Evolutionary conservation across 2,888 invertebrate genomes (phyloP), one percentile per base, ranked within the genome.

Genomic region (Noctuana brunneofusca): DNA sequence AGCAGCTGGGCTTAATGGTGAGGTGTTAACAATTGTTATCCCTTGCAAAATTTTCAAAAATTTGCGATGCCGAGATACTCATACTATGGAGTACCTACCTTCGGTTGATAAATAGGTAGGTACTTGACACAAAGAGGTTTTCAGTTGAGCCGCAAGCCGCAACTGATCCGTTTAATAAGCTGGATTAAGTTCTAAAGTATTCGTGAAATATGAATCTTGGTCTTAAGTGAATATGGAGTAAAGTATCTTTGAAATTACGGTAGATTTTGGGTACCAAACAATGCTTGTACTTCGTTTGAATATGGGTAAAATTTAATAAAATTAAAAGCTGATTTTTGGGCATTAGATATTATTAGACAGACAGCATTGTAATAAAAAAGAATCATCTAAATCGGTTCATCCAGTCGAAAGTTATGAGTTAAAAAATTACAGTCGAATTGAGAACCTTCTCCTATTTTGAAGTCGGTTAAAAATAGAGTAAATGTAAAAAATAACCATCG

Each of bases 71-170:
- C 18, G 43, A 43, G 18, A 43, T 43, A 18, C 18, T 4, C n/a
- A n/a, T 20, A 16, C 43, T 8, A 11, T 11, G n/a, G n/a, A n/a
- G n/a, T n/a, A n/a, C n/a, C n/a, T 48, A n/a, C 24, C 24, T n/a
- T 48, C n/a, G 48, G 22, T n/a, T 48, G 18, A n/a, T 48, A 48
- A 48, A 48, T 48, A n/a, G n/a, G n/a, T n/a, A n/a, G n/a, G n/a
- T n/a, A 24, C 22, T 48, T 48, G 48, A 48, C 22, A 48, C 11
- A 18, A 43, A 41, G 16, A 43, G 18, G 11, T 43, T 43, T 43
- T 43, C 11, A 43, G 18, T 8, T 6, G 14, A 38, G 38, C 5
- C 38, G 14, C 16, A 38, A 38, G 38, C 5, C 38, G 14, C 16
- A 14, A 16, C 41, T 14, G 41, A 41, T 9, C 38, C n/a, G n/a